Conservation (phyloP, 2,113 vertebrate species). For the Emydocephalus ijimae region DNA sequence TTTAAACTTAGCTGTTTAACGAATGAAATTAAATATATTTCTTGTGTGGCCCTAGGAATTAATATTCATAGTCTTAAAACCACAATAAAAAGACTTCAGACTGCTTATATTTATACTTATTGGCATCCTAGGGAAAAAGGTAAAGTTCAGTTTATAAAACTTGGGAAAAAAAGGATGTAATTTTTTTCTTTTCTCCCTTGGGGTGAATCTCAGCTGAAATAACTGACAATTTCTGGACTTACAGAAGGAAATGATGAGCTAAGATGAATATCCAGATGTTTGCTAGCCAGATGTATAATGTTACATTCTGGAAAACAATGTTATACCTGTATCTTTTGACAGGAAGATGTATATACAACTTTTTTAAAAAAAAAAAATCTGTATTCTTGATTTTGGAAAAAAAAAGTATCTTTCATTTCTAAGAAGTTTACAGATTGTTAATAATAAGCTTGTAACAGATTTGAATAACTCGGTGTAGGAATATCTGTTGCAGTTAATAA, state of each 20-base stretch:
- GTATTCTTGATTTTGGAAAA: not conserved
- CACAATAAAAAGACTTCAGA: constrained; percentile 55
- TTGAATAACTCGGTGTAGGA: constrained; percentile 25
- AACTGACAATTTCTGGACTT: constrained; percentile 76
- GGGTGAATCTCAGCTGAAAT: constrained; percentile 72
- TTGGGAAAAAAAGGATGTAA: constrained; percentile 70
- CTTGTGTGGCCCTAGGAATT: constrained; percentile 30
- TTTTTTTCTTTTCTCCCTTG: constrained; percentile 68
- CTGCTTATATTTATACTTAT: constrained; percentile 72
- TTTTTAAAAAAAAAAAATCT: constrained; percentile 33
- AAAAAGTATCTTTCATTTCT: not conserved
- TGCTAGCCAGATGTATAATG: constrained; percentile 75
- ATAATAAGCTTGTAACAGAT: not conserved
- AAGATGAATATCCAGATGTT: constrained; percentile 83
- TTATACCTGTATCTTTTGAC: constrained; percentile 70
- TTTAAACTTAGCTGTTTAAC: constrained; percentile 19
- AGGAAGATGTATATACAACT: constrained; percentile 71
- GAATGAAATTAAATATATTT: constrained; percentile 46
- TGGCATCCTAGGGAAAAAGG: constrained; percentile 67
- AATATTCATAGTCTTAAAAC: constrained; percentile 29
- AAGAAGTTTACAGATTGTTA: not conserved
- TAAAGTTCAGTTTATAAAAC: constrained; percentile 73
- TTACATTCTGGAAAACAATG: constrained; percentile 69
- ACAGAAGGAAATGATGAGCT: constrained; percentile 82
- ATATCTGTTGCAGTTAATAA: constrained; percentile 15